These are phyloP conservation scores for Esperia sulphurella DNA, from an alignment of 2,888 invertebrate species.

Conservation along the genomic window DNA sequence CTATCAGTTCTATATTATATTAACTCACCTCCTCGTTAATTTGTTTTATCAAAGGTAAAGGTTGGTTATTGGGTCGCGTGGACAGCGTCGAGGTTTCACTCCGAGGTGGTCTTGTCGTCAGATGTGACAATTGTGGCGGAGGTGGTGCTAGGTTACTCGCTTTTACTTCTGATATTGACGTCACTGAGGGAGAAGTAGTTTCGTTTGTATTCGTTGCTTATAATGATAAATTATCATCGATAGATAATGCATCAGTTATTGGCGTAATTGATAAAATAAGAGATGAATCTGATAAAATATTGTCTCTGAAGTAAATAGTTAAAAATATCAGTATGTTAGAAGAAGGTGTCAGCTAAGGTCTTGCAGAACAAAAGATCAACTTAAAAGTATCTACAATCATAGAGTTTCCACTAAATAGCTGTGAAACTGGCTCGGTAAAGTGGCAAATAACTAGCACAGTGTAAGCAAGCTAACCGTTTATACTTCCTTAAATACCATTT, in stretches of 20 bases:
- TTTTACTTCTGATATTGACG: conserved; percentile 65
- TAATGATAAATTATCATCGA: too few relatives aligned
- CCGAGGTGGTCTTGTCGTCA: conserved; percentile 21
- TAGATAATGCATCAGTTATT: too few relatives aligned
- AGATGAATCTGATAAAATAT: too few relatives aligned
- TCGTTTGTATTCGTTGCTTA: too few relatives aligned
- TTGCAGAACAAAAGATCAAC: too few relatives aligned
- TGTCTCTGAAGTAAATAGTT: too few relatives aligned
- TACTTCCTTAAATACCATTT: not conserved
- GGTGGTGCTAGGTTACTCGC: conserved; percentile 57
- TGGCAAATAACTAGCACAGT: not conserved
- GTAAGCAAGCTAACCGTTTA: not conserved
- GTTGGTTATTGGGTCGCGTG: conserved; percentile 55
- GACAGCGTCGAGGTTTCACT: conserved; percentile 33
- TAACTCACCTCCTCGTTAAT: conserved; percentile 67
- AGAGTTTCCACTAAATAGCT: too few relatives aligned
- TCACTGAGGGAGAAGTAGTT: conserved; percentile 36
- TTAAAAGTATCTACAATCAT: too few relatives aligned
- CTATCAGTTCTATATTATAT: not conserved
- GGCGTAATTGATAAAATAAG: not conserved
- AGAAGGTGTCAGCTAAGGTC: too few relatives aligned
- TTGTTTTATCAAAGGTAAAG: conserved; percentile 62
- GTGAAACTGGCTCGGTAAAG: not conserved
- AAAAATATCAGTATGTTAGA: too few relatives aligned
- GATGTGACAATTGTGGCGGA: conserved; percentile 28